A percentile compares a stretch with the other conserved stretches of the same genome.
These are phyloP conservation scores for Otus sunia DNA, from an alignment of 2,113 vertebrate genomes.

Conservation along the genomic window DNA sequence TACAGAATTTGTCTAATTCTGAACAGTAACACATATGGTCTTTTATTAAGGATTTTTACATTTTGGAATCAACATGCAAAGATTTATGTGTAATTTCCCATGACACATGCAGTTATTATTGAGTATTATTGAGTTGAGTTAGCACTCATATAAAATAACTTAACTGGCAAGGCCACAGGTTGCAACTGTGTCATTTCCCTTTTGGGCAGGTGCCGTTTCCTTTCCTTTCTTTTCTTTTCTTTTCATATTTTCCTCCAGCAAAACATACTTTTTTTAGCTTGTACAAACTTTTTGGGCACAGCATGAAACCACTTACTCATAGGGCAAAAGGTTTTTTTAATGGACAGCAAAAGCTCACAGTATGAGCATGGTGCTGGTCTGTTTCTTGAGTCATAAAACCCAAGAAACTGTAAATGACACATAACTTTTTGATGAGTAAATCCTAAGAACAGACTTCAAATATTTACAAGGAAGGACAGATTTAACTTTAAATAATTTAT, in stretches of 20 bases:
- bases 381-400: background rate
- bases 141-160: background rate
- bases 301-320: background rate
- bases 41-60: background rate
- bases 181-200: background rate
- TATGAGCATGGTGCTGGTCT: background rate
- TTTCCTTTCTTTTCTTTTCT: background rate
- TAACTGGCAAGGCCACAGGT: background rate
- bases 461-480: background rate
- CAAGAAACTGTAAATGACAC: background rate
- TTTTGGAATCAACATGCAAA: background rate
- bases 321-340: background rate
- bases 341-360: background rate
- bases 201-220: background rate
- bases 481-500: background rate
- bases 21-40: background rate
- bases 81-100: background rate
- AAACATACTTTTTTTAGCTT: background rate
- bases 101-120: background rate
- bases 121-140: background rate
- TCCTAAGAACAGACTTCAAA: background rate
- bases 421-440: conserved; percentile 30
- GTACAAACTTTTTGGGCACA: background rate
- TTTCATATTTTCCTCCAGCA: background rate
- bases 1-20: background rate